Evolutionary conservation across 1,140 invertebrate species (phyloP), one percentile per base, ranked within the genome.

Genomic region (Drosophila trapezifrons): DNA sequence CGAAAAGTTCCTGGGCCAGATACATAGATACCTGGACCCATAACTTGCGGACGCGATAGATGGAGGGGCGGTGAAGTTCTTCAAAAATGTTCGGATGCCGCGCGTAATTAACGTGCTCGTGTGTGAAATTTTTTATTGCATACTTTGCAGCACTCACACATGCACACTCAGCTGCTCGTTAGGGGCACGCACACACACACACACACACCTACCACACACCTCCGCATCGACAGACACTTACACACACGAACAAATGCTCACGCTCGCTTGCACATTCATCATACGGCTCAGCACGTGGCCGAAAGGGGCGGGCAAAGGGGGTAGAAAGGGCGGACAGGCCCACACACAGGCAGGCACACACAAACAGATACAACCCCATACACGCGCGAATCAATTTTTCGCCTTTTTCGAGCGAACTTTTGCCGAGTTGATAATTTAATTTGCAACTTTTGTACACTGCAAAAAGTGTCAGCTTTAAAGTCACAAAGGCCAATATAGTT

Each of bases 71-170:
- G 35, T 71, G 32, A 60, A 73, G 69, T 73, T 73, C 32, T 42
- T 67, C 45, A 51, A 67, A 70, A 70, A 71, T 70, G 42, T 70
- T 71, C 25, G 43, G 43, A 71, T 74, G 71, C 49, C 66, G 55
- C 40, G 27, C 46, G 51, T 87, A 85, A 85, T 87, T 89, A 87
- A 77, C 79, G 83, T 89, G 76, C 72, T 80, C 79, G 84, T 79
- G 83, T 89, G 83, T 87, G 79, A 87, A 79, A 79, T 87, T 87
- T 86, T 86, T 77, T 87, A 87, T 87, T 86, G 83, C 79, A 87
- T 87, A 86, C 83, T 86, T 86, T 83, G 52, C 76, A 67, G 82
- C 58, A 69, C 83, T 52, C 29, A 57, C 40, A 59, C 29, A 66
- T 32, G 37, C 52, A 63, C 45, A 75, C 57, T 72, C 81, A 56